Base-by-base conservation (phyloP, 2,888 invertebrate species). In the Melanostoma scalare region DNA sequence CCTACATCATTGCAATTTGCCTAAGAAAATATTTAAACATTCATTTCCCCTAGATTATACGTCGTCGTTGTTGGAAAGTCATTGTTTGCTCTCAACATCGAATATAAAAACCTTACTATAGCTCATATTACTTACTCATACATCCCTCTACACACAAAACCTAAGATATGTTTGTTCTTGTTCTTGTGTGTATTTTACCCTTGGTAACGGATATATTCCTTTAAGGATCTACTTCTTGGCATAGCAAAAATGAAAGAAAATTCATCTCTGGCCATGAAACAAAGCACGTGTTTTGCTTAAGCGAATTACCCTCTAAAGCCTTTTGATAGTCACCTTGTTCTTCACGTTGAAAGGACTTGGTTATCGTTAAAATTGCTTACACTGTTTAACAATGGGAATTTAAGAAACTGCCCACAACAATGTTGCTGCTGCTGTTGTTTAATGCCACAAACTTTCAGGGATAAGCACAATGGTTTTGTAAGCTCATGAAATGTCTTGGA, bases 401-500 rank as follows among this genome's bases (percentile, higher is more conserved):
- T 58, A 71, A 71, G 44, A 53, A 44, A 65, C 61, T 61, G 61
- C 50, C 73, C 73, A 50, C 67, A 61, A 76, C 72, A 72, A 50
- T 76, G 76, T 81, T 44, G 38, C 38, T 38, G 40, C 10, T 36
- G 44, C 20, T 30, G 48, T 63, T 50, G 9, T 9, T 48, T 63
- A 50, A 46, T 65, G 33, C 50, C 56, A 61, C 65, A 68, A 20
- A 20, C 65, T 72, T 71, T 42, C 71, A 65, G 20, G 61, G 50
- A 55, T 68, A 73, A 68, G 46, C 40, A 53, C 52, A 69, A 72
- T 67, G 80, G 56, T 79, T 79, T 74, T 55, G 73, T 44, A 63
- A 31, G 52, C 50, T 63, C 61, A 84, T 63, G 72, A 82, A 84
- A 75, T 55, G 74, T 79, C 69, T 55, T 38, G 48, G 53, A 71